Evolutionary conservation across 1,140 invertebrate genomes (phyloP).

Genomic region (Drosophila tropicalis): DNA sequence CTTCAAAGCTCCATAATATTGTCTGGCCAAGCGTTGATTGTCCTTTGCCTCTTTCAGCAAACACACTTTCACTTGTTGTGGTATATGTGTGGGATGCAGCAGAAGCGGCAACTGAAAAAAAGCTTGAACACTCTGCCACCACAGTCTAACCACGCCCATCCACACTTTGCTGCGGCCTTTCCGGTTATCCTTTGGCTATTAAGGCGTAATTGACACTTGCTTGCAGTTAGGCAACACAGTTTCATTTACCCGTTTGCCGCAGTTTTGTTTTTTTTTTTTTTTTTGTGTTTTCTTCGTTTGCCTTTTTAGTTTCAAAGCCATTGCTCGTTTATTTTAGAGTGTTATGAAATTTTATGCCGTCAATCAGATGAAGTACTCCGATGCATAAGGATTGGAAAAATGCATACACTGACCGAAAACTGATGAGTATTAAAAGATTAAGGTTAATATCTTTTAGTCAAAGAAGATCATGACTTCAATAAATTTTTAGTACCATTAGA

Average conservation of each 20-base stretch:
- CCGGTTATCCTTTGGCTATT: conserved; percentile 77
- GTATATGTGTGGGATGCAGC: conserved; percentile 32
- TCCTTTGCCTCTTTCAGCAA: conserved; percentile 55
- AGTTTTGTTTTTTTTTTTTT: not conserved
- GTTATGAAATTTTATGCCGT: conserved; percentile 30
- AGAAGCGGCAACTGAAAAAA: conserved; percentile 15
- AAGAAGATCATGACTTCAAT: no score
- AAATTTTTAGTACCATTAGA: no score
- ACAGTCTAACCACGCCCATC: conserved; percentile 59
- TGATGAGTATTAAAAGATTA: no score
- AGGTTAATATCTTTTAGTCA: no score
- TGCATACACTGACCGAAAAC: not conserved
- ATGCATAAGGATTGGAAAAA: not conserved
- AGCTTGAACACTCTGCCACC: conserved; percentile 10
- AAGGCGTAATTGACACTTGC: conserved; percentile 78
- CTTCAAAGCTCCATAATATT: conserved; percentile 74
- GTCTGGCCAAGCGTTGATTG: conserved; percentile 70
- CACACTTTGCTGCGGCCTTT: conserved; percentile 78
- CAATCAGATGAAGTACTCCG: not conserved
- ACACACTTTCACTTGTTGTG: conserved; percentile 44
- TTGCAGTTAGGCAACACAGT: conserved; percentile 39
- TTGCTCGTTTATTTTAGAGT: conserved; percentile 27
- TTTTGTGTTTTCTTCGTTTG: not conserved
- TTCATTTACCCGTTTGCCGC: conserved; percentile 12
- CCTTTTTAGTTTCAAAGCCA: conserved; percentile 10